Conservation (phyloP, 2,797 vertebrate species). For the Enteromius afrohamiltoni region DNA sequence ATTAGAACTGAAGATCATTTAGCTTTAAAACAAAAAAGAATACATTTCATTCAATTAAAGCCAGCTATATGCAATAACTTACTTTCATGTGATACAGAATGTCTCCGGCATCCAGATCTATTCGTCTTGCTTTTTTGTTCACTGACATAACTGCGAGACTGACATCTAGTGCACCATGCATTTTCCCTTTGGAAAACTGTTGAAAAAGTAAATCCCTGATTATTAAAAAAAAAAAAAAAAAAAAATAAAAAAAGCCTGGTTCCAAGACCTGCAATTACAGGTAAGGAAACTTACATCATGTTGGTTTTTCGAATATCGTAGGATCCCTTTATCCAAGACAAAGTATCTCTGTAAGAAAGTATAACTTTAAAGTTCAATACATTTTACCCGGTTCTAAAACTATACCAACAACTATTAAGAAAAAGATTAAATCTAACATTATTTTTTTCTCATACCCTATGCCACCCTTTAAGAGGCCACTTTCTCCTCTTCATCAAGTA, state of each 20-base stretch:
- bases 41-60: background rate
- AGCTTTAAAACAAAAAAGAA: background rate
- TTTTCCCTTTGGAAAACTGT: slow-evolving; percentile 86
- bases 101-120: slow-evolving; percentile 91
- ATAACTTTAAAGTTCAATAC: background rate
- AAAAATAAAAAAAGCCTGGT: too few species aligned
- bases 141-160: slow-evolving; percentile 89
- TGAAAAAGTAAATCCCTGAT: background rate
- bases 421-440: background rate
- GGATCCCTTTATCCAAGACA: slow-evolving; percentile 85
- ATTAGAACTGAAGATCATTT: background rate
- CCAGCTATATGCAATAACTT: slow-evolving; percentile 2
- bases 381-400: background rate
- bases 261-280: background rate
- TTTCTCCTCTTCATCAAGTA: slow-evolving; percentile 95
- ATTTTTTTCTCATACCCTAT: slow-evolving; percentile 82
- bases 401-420: background rate
- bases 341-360: slow-evolving; percentile 86
- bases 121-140: slow-evolving; percentile 90
- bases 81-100: slow-evolving; percentile 96
- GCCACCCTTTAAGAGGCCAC: slow-evolving; percentile 97
- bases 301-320: slow-evolving; percentile 87
- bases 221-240: background rate
- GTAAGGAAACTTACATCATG: slow-evolving; percentile 83
- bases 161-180: slow-evolving; percentile 88